Base-by-base conservation (phyloP, 2,113 vertebrate species). In the Forbesichthys papilliferus region DNA sequence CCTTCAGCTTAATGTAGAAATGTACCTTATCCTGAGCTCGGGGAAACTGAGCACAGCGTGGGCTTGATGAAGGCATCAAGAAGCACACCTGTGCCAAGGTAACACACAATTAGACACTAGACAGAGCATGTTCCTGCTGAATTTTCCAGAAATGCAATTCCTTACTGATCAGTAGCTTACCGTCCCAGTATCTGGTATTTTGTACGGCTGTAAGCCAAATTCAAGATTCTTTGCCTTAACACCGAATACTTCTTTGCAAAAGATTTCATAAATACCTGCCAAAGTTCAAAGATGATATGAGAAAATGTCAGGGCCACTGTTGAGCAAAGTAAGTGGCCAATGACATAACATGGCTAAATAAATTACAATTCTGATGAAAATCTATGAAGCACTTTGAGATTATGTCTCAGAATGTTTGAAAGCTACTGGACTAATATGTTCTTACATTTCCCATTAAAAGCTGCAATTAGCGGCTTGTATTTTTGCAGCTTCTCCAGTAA, bases 391-490 rank as follows among this genome's bases (percentile, higher is more conserved):
- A 7, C 33, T 60, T 13, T 14, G 58, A 33, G 5, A 13, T 59
- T 11, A 59, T 34, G 20, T 10, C 6, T 9, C 16, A 18, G 14
- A 56, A 56, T 16, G 33, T 59, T 59, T 14, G 27, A 61, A n/a
- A 52, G 54, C 42, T 14, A 36, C 36, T 42, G 36, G 36, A 42
- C 36, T 6, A 42, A 42, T 5, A 77, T 47, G 8, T 53, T 1
- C 91, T 93, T 90, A 98, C 97, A 96, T 98, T 99, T 99, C 77
- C 98, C 98, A 92, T 99, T 99, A 88, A 99, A 99, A 70, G 89
- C 97, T 63, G 96, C 98, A 89, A 99, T 98, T 65, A 94, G 91
- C 61, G 98, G 98, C 77, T 93, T 96, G 82, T 96, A 99, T 77
- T 95, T 97, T 71, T 99, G 93, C 62, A 99, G 91, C 87, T 99